Base-by-base conservation (phyloP, 92 coral and sea anemone genomes). In the Epizoanthus rinbou region DNA sequence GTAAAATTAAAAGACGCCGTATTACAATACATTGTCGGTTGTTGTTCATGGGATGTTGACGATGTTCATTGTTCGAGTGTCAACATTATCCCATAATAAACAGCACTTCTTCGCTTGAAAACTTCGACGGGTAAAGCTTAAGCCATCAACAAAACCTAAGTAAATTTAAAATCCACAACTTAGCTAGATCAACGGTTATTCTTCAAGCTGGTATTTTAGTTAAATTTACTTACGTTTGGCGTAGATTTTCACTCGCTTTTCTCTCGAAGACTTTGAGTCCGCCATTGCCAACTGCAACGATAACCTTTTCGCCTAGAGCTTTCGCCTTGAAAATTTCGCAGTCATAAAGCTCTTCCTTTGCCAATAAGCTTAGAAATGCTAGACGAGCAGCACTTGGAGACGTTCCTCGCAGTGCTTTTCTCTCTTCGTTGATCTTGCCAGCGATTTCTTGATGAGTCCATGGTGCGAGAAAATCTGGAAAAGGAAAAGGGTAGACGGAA, bases 241-340 rank as follows among this genome's bases (percentile, higher is more conserved):
- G 92, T n/a, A 93, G 90, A 24, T 88, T 87, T 62, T 92, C 93
- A 70, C 88, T 87, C 39, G 88, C 50, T 86, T 91, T 90, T 68
- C 99, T 85, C 78, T 97, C 95, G 67, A 87, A 91, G 24, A 97
- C 91, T 65, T 87, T 93, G 37, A 97, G 80, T 16, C 98, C 99
- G 82, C 84, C 76, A 54, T 95, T 92, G 5, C 99, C 98, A 37
- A 97, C 98, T 9, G 99, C 98, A 68, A 90, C 92, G 9, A 90
- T 19, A 23, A 97, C 90, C 73, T 97, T 97, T 80, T 92, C 94
- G 35, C 97, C 90, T 0, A 92, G 87, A 56, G 97, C 91, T 82
- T 94, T 97, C 18, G 97, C 99, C 81, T 97, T 97, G 80, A 93
- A 97, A 57, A 85, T 87, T 57, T 97, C 99, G 66, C 98, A 88